phyloP scores from a whole-genome alignment of 2,113 vertebrate genomes.

The Phodopus roborovskii region DNA sequence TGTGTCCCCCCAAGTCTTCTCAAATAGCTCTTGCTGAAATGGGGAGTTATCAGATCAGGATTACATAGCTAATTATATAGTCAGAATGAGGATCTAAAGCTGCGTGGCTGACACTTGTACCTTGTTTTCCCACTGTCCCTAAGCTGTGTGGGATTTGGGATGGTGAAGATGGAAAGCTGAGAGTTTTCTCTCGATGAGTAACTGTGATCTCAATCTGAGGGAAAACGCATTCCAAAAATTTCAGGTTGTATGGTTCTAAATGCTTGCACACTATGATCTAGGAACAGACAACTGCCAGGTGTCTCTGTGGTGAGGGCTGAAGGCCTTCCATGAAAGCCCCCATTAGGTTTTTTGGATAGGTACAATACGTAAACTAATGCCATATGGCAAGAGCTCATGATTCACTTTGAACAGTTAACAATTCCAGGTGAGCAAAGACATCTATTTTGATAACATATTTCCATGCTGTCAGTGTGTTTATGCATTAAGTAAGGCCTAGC shows the following conservation, averaged over 20 bases:
- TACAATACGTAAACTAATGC: slow-evolving; percentile 15
- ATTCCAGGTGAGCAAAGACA: slow-evolving; percentile 5
- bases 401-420: slow-evolving; percentile 45
- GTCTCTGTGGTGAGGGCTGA: slow-evolving; percentile 1
- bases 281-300: background rate
- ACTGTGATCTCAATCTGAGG: background rate
- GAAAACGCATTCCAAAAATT: background rate
- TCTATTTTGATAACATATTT: slow-evolving; percentile 38
- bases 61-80: background rate
- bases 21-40: slow-evolving; percentile 45
- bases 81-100: background rate
- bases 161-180: background rate
- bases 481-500: background rate
- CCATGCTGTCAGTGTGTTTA: slow-evolving; percentile 23
- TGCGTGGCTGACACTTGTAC: background rate
- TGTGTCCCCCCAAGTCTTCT: background rate
- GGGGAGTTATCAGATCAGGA: background rate
- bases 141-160: slow-evolving; percentile 1
- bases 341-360: background rate
- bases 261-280: background rate
- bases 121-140: background rate
- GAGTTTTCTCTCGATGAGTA: background rate
- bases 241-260: background rate
- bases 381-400: background rate
- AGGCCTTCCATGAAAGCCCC: background rate